Base-by-base conservation (phyloP, 2,797 vertebrate species). In the Miichthys miiuy region DNA sequence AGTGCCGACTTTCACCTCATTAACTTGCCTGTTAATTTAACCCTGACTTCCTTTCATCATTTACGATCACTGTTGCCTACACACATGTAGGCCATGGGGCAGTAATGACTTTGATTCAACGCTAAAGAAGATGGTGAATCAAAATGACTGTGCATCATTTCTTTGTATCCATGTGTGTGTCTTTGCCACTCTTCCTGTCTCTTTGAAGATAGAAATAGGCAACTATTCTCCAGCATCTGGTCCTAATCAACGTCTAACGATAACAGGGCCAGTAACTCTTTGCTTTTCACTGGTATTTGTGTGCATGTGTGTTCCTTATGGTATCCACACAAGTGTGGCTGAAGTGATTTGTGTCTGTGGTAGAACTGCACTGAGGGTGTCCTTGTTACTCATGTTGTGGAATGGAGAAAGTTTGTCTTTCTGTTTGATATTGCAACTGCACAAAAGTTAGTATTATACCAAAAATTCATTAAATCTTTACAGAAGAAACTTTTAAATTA, bases 41-140 rank as follows among this genome's bases (percentile, higher is more conserved):
- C 69, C 51, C 41, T 18, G 20, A 41, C 72, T 87, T 80, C 80
- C 84, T 81, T 88, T 89, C 69, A 84, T 86, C 77, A 47, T 85
- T 82, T 88, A 79, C 42, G 9, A 48, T 17, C 30, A 13, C 69
- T 70, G 18, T 60, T 13, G 13, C 42, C n/a, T 68, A 14, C 41
- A n/a, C 63, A 57, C 44, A 48, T 47, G 76, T 12, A 9, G 48
- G n/a, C 55, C 80, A 74, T 18, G 23, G 46, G 27, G 21, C 46
- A 52, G 54, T n/a, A 64, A 48, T 54, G 48, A 47, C 44, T 84
- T 62, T 81, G 83, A 62, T 62, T 77, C 3, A 1, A 84, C 68
- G 54, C 34, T 47, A 58, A 82, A 75, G 51, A 42, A 58, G 11
- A 66, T 41, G 7, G 61, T 23, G 41, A 70, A 69, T 89, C 48